Evolutionary conservation across 1,140 invertebrate species (phyloP), one percentile per base, ranked within the genome.

Genomic region (Habropoda laboriosa): DNA sequence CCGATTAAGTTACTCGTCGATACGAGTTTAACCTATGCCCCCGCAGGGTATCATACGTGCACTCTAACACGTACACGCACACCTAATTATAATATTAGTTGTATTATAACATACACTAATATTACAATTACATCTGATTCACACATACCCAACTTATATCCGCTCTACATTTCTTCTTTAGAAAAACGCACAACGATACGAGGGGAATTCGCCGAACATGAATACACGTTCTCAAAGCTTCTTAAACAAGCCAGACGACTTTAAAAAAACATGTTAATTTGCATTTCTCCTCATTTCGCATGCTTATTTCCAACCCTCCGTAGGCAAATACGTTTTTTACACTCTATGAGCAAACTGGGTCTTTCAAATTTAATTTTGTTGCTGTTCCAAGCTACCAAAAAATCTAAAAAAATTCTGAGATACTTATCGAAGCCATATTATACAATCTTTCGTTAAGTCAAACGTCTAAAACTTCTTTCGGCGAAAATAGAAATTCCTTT

Each of bases 71-170:
- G 21, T 38, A n/a, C 35, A 38, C 18, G 35, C 66, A 27, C 12
- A 40, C 55, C 24, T 35, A 40, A 7, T 32, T 24, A 16, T 42
- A 35, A 55, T 55, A 55, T 24, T 35, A 40, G 30, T 60, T 60
- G 18, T 42, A 60, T 72, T 72, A 47, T 38, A 47, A 47, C 24
- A 30, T 42, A 51, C 61, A 30, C 35, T 64, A 64, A 64, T 64
- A 60, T 53, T 30, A 64, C 60, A 75, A 75, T 75, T 75, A 75
- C 45, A 53, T 35, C 42, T 35, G 72, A 64, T 75, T 64, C 64
- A 64, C 42, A 53, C 38, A 18, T 42, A 64, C 30, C 42, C 60
- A 42, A 35, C 7, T 32, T 53, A 35, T 35, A 35, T 32, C 58
- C 58, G 60, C 30, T 75, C 60, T 8, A 64, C 47, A 55, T 53